Base-by-base conservation (phyloP, 2,888 invertebrate genomes). In the Hirtodrosophila confusa region DNA sequence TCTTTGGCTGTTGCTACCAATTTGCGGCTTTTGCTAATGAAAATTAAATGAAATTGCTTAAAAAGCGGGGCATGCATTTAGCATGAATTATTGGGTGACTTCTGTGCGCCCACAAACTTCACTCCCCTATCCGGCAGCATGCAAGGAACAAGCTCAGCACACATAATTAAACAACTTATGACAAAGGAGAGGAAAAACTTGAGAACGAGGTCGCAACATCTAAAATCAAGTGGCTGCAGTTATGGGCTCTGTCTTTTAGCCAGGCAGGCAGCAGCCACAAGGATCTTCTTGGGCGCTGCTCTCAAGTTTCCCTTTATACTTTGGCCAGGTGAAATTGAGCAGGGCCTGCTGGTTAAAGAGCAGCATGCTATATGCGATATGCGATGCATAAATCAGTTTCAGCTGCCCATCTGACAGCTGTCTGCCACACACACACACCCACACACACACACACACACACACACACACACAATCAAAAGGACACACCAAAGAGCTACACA, bases 41-140 rank as follows among this genome's bases (percentile, higher is more conserved):
- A 82, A 82, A 82, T 86, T 83, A 82, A 82, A 86, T 82, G 83
- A 74, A 83, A 83, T 80, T 83, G 82, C 83, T 83, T 83, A 80
- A 82, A 83, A 67, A 74, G 80, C 75, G 63, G 53, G 66, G 35
- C 70, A 51, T 58, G 64, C 78, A 62, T 65, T 78, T 75, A 71
- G 58, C 84, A 75, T 64, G 69, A 83, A 83, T 86, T 83, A 76
- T 71, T 67, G 51, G 64, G 36, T 62, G 71, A 69, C 23, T 2
- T 7, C 7, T 8, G 0, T 5, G 3, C 12, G 0, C 4, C 4
- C 3, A 2, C 17, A 17, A 17, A 2, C 17, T 17, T 17, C 17
- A 17, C 17, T 17, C 12, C 0, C 9, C 7, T 9, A 4, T 27
- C 10, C 4, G 8, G 31, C 36, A 24, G 0, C 17, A 39, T 3